Evolutionary conservation across 1,140 invertebrate species (phyloP).

Genomic region (Drosophila parvula): DNA sequence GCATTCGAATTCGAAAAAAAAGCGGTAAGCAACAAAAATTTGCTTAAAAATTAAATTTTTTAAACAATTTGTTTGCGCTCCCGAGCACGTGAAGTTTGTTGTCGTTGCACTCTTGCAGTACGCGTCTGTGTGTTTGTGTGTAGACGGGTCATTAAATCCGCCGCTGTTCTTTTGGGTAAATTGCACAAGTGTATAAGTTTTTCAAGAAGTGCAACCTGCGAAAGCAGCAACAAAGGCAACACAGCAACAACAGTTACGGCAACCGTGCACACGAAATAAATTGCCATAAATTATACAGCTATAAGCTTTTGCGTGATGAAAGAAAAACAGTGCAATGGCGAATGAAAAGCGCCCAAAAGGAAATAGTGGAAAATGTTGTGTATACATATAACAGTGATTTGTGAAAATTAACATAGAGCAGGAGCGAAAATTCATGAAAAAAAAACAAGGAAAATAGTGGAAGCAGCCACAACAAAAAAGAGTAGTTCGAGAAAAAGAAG

Average conservation of each 20-base stretch:
- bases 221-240: constrained; percentile 24
- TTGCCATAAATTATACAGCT: constrained; percentile 72
- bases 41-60: not conserved
- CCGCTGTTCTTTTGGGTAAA: constrained; percentile 67
- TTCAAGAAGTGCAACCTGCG: constrained; percentile 70
- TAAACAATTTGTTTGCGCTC: not conserved
- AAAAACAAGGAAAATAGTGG: constrained; percentile 54
- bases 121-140: constrained; percentile 20
- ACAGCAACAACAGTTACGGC: constrained; percentile 8
- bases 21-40: not conserved
- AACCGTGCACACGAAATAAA: constrained; percentile 51
- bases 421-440: constrained; percentile 13
- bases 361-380: constrained; percentile 69
- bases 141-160: constrained; percentile 58
- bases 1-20: not conserved
- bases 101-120: constrained; percentile 48
- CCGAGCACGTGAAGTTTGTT: not conserved
- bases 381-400: constrained; percentile 48
- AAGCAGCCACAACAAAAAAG: constrained; percentile 48
- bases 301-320: constrained; percentile 62
- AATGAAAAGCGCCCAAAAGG: constrained; percentile 67
- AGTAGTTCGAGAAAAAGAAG: constrained; percentile 39
- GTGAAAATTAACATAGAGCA: constrained; percentile 57
- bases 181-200: constrained; percentile 80
- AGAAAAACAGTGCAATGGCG: constrained; percentile 51